phyloP scores from a whole-genome alignment of 2,113 vertebrate genomes.

The Acrocephalus kingi region DNA sequence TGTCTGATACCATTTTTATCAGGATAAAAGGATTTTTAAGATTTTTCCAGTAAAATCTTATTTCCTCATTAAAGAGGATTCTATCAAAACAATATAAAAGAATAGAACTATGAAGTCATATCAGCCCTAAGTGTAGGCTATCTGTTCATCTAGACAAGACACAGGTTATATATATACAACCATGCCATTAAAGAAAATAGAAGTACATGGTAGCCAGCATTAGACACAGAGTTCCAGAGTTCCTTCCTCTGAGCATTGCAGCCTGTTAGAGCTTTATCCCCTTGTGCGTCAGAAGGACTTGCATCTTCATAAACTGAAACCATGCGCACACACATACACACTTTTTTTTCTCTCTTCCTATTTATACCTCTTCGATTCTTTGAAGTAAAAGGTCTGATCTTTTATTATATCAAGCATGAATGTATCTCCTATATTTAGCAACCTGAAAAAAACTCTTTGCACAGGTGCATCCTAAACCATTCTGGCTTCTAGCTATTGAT shows the following conservation, averaged over 20 bases:
- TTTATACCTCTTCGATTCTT: conserved; percentile 39
- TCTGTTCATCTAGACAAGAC: neutral
- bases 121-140: neutral
- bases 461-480: conserved; percentile 16
- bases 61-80: neutral
- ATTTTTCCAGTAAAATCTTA: neutral
- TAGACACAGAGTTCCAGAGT: neutral
- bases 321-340: neutral
- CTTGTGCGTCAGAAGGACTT: conserved; percentile 40
- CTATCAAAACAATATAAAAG: neutral
- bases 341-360: neutral
- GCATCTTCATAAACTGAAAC: conserved; percentile 19
- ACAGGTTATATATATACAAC: neutral
- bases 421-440: conserved; percentile 48
- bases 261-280: neutral
- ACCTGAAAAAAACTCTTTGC: conserved; percentile 9
- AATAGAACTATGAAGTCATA: neutral
- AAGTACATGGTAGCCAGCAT: neutral
- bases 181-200: neutral
- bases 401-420: conserved; percentile 37
- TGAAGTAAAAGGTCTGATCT: conserved; percentile 50
- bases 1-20: neutral
- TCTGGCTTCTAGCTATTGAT: neutral
- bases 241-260: neutral
- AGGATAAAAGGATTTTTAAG: neutral